Evolutionary conservation across 2,797 vertebrate species (phyloP).

Genomic region (Pipistrellus kuhlii): DNA sequence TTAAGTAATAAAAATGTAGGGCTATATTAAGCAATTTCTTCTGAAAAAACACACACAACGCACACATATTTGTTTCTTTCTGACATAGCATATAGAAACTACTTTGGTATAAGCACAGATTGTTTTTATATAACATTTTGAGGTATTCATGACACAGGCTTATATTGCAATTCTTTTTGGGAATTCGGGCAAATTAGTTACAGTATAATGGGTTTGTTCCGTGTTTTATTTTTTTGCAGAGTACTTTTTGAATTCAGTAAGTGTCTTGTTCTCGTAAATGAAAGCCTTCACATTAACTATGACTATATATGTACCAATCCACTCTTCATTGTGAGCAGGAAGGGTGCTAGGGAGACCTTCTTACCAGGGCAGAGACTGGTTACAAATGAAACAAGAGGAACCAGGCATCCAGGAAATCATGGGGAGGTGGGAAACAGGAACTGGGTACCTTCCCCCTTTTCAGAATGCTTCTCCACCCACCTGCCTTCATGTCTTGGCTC

Average conservation of each 20-base stretch:
- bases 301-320: not conserved
- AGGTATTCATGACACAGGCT: not conserved
- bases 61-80: not conserved
- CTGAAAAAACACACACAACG: too few species aligned
- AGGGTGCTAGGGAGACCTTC: not conserved
- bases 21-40: not conserved
- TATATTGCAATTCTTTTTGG: not conserved
- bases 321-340: not conserved
- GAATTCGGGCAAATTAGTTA: not conserved
- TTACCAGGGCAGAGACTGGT: not conserved
- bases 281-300: not conserved
- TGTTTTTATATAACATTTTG: not conserved
- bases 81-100: not conserved
- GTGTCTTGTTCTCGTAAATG: not conserved
- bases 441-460: accelerated
- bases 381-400: not conserved
- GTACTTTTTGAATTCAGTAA: not conserved
- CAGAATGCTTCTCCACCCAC: not conserved
- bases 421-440: accelerated
- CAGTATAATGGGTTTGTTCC: not conserved
- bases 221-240: conserved; percentile 24
- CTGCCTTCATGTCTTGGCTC: not conserved
- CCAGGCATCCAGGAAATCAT: accelerated
- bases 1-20: not conserved
- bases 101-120: not conserved